phyloP scores from a whole-genome alignment of 2,113 vertebrate genomes.

The Eidolon helvum region DNA sequence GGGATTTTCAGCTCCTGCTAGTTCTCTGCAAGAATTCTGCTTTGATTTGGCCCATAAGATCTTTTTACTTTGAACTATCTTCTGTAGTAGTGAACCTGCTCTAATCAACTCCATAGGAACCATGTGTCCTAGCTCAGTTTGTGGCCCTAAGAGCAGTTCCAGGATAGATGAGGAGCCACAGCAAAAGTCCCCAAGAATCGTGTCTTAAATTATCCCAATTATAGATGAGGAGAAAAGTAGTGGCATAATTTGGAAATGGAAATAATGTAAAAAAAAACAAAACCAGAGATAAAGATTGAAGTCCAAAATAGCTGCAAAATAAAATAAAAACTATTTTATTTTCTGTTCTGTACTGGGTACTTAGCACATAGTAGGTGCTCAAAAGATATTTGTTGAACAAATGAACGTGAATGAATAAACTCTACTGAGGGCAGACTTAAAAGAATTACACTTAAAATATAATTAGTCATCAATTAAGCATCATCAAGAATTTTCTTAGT shows the following conservation, averaged over 20 bases:
- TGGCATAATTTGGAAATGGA: not conserved
- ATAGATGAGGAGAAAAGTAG: not conserved
- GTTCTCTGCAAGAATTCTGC: not conserved
- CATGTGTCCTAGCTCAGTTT: not conserved
- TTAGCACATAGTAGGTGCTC: not conserved
- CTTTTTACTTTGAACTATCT: not conserved
- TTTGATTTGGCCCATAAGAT: not conserved
- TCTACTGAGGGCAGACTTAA: not conserved
- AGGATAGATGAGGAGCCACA: not conserved
- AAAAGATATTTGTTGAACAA: not conserved
- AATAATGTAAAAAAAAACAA: not conserved
- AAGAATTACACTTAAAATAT: slow-evolving; percentile 38
- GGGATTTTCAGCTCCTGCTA: not conserved
- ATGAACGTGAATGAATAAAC: slow-evolving; percentile 15
- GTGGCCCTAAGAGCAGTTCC: not conserved
- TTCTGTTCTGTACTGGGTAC: not conserved
- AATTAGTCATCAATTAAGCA: slow-evolving; percentile 14
- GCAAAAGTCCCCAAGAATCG: not conserved
- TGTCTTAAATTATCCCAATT: not conserved
- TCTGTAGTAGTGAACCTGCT: not conserved
- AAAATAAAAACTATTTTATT: not conserved
- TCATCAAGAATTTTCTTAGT: not conserved
- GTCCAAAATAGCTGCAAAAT: not conserved
- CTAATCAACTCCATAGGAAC: not conserved
- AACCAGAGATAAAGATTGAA: not conserved